phyloP scores from a whole-genome alignment of 2,797 vertebrate genomes.

The Galaxias olidus region DNA sequence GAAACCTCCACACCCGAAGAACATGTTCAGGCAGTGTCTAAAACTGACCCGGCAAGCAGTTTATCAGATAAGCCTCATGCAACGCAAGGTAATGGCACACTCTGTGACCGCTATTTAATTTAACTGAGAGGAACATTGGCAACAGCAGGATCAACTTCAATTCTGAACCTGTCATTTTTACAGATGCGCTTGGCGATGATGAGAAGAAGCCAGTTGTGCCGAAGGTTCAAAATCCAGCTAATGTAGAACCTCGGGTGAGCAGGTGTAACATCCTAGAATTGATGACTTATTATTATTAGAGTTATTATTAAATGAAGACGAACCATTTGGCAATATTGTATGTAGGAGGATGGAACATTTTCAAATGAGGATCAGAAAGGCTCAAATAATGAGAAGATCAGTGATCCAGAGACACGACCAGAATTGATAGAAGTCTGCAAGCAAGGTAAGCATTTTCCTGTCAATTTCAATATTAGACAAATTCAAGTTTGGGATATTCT shows the following conservation, averaged over 20 bases:
- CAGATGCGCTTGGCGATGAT: conserved; percentile 30
- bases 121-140: not conserved
- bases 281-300: no score
- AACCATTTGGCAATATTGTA: not conserved
- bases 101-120: not conserved
- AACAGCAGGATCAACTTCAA: not conserved
- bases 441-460: conserved; percentile 33
- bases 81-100: conserved; percentile 40
- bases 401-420: no score
- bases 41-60: not conserved
- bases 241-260: conserved; percentile 49
- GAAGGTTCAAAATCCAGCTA: conserved; percentile 4
- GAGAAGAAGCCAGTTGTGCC: conserved; percentile 16
- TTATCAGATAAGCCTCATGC: conserved; percentile 21
- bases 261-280: not conserved
- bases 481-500: not conserved
- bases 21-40: conserved; percentile 9
- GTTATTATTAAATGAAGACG: not conserved
- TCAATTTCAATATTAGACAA: not conserved
- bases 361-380: conserved; percentile 6
- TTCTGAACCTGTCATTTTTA: not conserved
- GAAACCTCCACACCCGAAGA: conserved; percentile 22
- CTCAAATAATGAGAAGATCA: not conserved
- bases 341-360: conserved; percentile 31
- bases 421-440: not conserved